Evolutionary conservation across 2,113 vertebrate species (phyloP).

Genomic region (Circaetus gallicus): DNA sequence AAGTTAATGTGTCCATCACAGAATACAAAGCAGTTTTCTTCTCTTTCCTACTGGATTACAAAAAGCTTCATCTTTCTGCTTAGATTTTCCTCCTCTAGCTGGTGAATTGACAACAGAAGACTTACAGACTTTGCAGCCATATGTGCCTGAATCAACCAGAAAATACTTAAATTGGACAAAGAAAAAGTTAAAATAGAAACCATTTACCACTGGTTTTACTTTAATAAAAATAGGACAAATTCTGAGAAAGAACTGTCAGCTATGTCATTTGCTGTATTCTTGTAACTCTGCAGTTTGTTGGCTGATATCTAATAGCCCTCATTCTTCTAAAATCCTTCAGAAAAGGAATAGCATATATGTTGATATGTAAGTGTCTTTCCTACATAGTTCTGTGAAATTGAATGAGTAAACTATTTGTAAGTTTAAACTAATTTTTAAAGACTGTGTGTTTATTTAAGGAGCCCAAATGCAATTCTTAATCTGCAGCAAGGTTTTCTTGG

Average conservation of each 20-base stretch:
- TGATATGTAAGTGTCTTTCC: background rate
- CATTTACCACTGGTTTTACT: background rate
- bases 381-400: background rate
- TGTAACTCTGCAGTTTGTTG: background rate
- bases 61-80: background rate
- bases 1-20: background rate
- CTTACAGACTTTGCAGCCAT: background rate
- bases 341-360: background rate
- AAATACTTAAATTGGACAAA: background rate
- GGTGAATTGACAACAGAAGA: background rate
- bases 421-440: background rate
- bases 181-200: background rate
- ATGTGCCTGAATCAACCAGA: background rate
- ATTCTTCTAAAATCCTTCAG: background rate
- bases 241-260: background rate
- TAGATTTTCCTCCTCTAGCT: background rate
- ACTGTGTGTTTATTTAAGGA: background rate
- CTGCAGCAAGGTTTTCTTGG: background rate
- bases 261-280: background rate
- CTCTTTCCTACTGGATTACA: background rate
- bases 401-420: background rate
- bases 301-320: background rate
- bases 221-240: background rate
- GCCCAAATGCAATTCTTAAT: background rate
- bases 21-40: background rate